A percentile compares a stretch with the other conserved stretches of the same genome.
Conservation (phyloP, 2,888 invertebrate genomes). For the Branchipolynoe longqiensis region DNA sequence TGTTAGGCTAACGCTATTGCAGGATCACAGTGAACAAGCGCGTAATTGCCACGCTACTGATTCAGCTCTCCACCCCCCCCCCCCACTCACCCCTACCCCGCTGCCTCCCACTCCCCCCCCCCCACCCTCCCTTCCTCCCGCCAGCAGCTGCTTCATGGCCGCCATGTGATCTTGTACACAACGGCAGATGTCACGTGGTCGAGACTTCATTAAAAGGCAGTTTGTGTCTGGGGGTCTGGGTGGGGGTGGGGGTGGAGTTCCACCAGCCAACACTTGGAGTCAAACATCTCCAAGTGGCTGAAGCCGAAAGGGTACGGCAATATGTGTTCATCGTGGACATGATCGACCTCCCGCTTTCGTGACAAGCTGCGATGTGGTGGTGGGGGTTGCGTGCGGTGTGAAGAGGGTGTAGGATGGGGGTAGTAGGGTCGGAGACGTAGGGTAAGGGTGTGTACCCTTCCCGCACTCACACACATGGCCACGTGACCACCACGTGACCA, state of each 20-base stretch:
- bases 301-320: neutral
- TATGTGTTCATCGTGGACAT: conserved; percentile 26
- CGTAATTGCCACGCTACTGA: conserved; percentile 35
- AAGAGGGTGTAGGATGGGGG: too few relatives aligned
- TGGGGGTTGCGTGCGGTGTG: neutral
- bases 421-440: too few relatives aligned
- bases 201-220: conserved; percentile 20
- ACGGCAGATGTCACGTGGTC: neutral
- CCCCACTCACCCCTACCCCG: neutral
- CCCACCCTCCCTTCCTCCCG: neutral
- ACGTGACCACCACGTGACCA: too few relatives aligned
- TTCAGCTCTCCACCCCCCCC: neutral
- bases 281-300: conserved; percentile 25
- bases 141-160: neutral
- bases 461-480: too few relatives aligned
- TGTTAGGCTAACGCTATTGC: too few relatives aligned
- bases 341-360: conserved; percentile 26
- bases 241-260: neutral
- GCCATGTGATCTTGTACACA: neutral
- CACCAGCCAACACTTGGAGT: conserved; percentile 30
- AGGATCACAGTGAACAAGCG: too few relatives aligned
- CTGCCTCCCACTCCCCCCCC: neutral
- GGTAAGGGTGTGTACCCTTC: too few relatives aligned
- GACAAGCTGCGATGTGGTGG: neutral
- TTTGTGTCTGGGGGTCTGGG: too few relatives aligned